A percentile compares a stretch with the other conserved stretches of the same genome.
These are phyloP conservation scores for Gorsachius magnificus DNA, from an alignment of 2,797 vertebrate species.

Conservation along the genomic window DNA sequence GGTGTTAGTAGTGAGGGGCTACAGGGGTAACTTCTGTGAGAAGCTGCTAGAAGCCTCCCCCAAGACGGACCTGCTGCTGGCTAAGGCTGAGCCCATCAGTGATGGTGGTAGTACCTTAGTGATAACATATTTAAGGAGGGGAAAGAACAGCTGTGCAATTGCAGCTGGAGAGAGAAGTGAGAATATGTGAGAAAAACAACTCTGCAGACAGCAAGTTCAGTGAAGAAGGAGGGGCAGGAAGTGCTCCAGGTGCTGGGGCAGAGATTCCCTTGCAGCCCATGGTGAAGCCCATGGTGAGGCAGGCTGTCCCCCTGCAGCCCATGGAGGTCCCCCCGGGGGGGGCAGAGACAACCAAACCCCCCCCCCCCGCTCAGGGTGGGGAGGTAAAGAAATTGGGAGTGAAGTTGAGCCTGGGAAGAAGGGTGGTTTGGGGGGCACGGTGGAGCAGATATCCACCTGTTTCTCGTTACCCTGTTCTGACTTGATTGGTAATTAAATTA, in stretches of 20 bases:
- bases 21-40: not conserved
- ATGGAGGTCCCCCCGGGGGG: no score
- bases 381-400: not conserved
- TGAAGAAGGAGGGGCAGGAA: not conserved
- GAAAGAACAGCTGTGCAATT: rapidly evolving
- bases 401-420: not conserved
- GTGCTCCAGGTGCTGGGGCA: rapidly evolving
- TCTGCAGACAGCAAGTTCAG: not conserved
- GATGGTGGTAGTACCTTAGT: rapidly evolving
- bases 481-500: not conserved
- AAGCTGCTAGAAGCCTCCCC: not conserved
- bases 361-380: rapidly evolving
- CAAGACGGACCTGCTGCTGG: rapidly evolving
- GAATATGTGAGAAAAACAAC: not conserved
- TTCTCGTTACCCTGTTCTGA: not conserved
- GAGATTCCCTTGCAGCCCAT: not conserved
- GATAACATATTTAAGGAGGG: not conserved
- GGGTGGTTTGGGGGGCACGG: rapidly evolving
- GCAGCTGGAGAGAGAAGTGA: not conserved
- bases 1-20: not conserved
- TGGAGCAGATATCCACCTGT: no score
- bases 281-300: not conserved
- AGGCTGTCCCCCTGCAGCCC: not conserved
- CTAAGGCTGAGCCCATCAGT: not conserved
- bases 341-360: not conserved